Evolutionary conservation across 2,797 vertebrate genomes (phyloP), one percentile per base, ranked within the genome.

Genomic region (Crenichthys baileyi): DNA sequence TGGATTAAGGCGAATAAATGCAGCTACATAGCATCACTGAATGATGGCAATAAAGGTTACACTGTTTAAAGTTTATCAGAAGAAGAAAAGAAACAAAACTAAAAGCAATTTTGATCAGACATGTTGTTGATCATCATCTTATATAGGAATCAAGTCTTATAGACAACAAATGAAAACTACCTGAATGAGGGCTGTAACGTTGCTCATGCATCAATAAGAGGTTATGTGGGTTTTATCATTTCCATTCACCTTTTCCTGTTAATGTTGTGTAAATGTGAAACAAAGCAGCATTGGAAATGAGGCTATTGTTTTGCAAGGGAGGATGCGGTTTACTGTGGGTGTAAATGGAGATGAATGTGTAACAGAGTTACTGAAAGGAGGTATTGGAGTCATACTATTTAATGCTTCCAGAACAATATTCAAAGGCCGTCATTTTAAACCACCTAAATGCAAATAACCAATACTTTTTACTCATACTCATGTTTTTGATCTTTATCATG

Each of bases 341-440:
- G 81, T 71, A 80, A 72, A 87, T 91, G 83, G 70, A 86, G 85
- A 80, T 82, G 84, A 83, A 82, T 87, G 89, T 90, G 90, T 90
- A 92, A 87, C 83, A 79, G 79, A 83, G 56, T 81, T 60, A 77
- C 65, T 79, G 58, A 61, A 76, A 63, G 44, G 79, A 79, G 78
- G 78, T 76, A 31, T 78, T 83, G 88, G 87, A 84, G 73, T 90
- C 77, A 55, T 86, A 86, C 84, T 86, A 81, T 88, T 58, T 85
- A 87, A 87, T 92, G 90, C 83, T 86, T 41, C 80, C 83, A 88
- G 79, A 76, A 84, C 78, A 83, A 46, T 86, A 50, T 90, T 85
- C 83, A 89, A 88, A 85, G 88, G 89, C 82, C 88, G 82, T 88
- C 67, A 84, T 51, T 79, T 85, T 72, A 79, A 84, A 88, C 73